These are phyloP conservation scores for Perca schrenkii DNA, from an alignment of 2,113 vertebrate genomes.

Conservation along the genomic window DNA sequence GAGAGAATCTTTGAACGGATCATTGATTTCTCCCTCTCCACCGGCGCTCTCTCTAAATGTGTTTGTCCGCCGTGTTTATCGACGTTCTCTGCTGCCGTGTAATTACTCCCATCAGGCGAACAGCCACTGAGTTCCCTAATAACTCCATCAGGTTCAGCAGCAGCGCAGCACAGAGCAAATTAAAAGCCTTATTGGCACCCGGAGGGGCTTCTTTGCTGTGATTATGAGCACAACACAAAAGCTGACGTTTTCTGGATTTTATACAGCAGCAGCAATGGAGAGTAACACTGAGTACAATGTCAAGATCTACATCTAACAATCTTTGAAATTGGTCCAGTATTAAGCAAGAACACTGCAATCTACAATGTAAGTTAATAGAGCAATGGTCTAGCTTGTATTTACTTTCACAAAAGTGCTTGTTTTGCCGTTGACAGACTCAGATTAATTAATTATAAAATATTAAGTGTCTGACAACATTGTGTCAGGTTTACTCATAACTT, in stretches of 20 bases:
- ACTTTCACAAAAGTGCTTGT: too few relatives aligned
- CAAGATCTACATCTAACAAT: too few relatives aligned
- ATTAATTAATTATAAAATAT: too few relatives aligned
- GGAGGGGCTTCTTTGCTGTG: slow-evolving; percentile 22
- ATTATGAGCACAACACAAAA: slow-evolving; percentile 15
- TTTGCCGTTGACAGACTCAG: too few relatives aligned
- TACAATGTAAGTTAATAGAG: too few relatives aligned
- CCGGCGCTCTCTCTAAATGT: slow-evolving; percentile 15
- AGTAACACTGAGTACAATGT: background rate
- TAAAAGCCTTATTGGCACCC: slow-evolving; percentile 55
- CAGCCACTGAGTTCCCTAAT: slow-evolving; percentile 36
- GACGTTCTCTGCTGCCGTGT: slow-evolving; percentile 43
- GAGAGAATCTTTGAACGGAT: slow-evolving; percentile 22
- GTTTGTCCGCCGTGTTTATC: slow-evolving; percentile 39
- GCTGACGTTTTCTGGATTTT: background rate
- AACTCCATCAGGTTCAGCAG: slow-evolving; percentile 45
- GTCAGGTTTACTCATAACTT: too few relatives aligned
- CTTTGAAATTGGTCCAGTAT: too few relatives aligned
- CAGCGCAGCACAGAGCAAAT: slow-evolving; percentile 42
- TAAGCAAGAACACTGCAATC: too few relatives aligned
- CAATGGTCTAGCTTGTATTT: too few relatives aligned
- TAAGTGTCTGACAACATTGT: too few relatives aligned
- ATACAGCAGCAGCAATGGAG: background rate
- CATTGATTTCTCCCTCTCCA: slow-evolving; percentile 39
- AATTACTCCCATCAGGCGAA: slow-evolving; percentile 60